Conservation (phyloP, 2,797 vertebrate species). For the Danio aesculapii region DNA sequence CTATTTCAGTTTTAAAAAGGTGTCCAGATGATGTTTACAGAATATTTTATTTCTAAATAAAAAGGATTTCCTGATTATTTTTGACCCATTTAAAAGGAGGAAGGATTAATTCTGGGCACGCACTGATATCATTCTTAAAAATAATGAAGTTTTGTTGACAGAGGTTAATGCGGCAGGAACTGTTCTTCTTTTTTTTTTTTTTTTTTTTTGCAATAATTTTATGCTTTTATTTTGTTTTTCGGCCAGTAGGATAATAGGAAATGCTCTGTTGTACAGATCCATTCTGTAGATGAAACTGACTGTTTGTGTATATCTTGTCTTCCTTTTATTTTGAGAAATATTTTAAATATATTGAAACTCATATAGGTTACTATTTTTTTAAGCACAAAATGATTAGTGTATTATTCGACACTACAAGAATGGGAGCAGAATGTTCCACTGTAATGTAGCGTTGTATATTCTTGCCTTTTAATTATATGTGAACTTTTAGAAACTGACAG, state of each 20-base stretch:
- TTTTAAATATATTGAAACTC: conserved; percentile 93
- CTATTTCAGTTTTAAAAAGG: conserved; percentile 45
- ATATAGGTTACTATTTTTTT: conserved; percentile 91
- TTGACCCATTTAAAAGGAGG: conserved; percentile 64
- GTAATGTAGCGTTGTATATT: conserved; percentile 68
- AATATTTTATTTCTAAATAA: conserved; percentile 43
- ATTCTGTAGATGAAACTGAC: conserved; percentile 82
- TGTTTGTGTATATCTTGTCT: conserved; percentile 91
- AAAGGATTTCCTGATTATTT: conserved; percentile 54
- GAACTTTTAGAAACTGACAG: conserved; percentile 73
- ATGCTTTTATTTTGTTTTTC: conserved; percentile 70
- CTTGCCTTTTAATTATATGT: conserved; percentile 76
- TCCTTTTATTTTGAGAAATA: conserved; percentile 83
- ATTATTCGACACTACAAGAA: conserved; percentile 77
- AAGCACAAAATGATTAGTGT: conserved; percentile 78
- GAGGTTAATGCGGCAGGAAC: conserved; percentile 73
- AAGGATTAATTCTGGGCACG: conserved; percentile 12
- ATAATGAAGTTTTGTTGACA: conserved; percentile 66
- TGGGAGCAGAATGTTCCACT: conserved; percentile 72
- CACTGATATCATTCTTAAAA: conserved; percentile 41
- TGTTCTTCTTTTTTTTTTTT: conserved; percentile 50
- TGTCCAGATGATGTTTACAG: conserved; percentile 39
- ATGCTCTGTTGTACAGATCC: conserved; percentile 82
- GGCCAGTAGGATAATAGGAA: conserved; percentile 81
- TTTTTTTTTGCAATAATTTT: conserved; percentile 63